Base-by-base conservation (phyloP, 2,888 invertebrate species). In the Lasioglossum lativentre region DNA sequence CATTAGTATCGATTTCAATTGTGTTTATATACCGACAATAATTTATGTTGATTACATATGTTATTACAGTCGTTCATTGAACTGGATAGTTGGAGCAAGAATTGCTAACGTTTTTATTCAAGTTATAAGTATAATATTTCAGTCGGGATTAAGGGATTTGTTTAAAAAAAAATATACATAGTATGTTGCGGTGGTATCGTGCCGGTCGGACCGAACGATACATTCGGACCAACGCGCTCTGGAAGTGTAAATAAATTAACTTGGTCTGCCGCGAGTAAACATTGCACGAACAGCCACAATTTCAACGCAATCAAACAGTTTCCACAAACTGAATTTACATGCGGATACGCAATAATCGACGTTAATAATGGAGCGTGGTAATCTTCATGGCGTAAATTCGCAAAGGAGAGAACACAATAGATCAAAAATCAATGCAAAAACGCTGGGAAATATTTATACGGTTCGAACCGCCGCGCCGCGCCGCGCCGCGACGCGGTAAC, bases 181-280 rank as follows among this genome's bases (percentile, higher is more conserved):
- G 27, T 27, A 14, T 27, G n/a, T 19, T 16, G 10, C 2, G 19
- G 4, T 8, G 10, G 19, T 10, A 66, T 66, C 34, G 34, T 66
- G 19, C 19, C 16, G 34, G 52, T n/a, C n/a, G n/a, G n/a, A n/a
- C 71, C 42, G 56, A 75, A 30, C 34, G 74, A 70, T 70, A 45
- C 68, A 40, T 71, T 78, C 70, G 75, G 56, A 56, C 74, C 59
- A 83, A 78, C 75, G 66, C 71, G 75, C 34, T 30, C 52, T 42
- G 52, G 40, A 71, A 66, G 78, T 63, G 84, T 83, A 83, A 85
- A 85, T 85, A 78, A 85, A 75, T 85, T 83, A 83, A 85, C 78
- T 66, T 52, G 75, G 63, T 63, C 42, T 52, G 78, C 75, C 84
- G 52, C 71, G 84, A 78, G 75, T 75, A 83, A 85, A 83, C 63